phyloP scores from a whole-genome alignment of 2,888 invertebrate genomes.

The Zele albiditarsus region DNA sequence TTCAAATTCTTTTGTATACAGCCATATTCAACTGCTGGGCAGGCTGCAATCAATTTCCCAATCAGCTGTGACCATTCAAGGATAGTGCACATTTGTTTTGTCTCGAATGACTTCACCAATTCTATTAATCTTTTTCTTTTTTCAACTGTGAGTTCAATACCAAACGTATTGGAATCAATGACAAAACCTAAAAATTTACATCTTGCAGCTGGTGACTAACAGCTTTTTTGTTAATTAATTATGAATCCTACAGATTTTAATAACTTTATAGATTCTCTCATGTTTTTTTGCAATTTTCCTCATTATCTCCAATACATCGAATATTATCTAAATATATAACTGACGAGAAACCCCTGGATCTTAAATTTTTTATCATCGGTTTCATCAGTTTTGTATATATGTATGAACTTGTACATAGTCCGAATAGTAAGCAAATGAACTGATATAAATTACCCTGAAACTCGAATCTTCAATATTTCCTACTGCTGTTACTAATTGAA shows the following conservation, averaged over 20 bases:
- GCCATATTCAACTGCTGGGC: slow-evolving; percentile 18
- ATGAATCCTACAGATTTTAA: slow-evolving; percentile 26
- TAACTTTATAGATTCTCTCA: slow-evolving; percentile 19
- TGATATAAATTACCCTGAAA: slow-evolving; percentile 37
- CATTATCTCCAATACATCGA: slow-evolving; percentile 29
- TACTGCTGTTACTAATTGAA: slow-evolving; percentile 10
- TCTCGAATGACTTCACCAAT: slow-evolving; percentile 15
- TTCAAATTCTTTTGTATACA: background rate
- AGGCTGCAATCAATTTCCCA: slow-evolving; percentile 7
- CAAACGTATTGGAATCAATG: slow-evolving; percentile 34
- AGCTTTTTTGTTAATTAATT: slow-evolving; percentile 30
- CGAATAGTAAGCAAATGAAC: slow-evolving; percentile 40
- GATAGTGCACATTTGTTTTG: background rate
- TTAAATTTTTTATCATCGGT: slow-evolving; percentile 33
- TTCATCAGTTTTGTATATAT: slow-evolving; percentile 43
- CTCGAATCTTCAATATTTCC: slow-evolving; percentile 34
- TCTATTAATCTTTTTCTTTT: slow-evolving; percentile 32
- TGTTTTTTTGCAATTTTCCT: slow-evolving; percentile 36
- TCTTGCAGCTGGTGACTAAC: slow-evolving; percentile 6
- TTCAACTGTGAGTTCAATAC: slow-evolving; percentile 33
- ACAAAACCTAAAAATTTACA: slow-evolving; percentile 36
- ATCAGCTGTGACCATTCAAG: background rate
- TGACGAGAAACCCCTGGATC: slow-evolving; percentile 28
- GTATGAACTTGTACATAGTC: slow-evolving; percentile 32
- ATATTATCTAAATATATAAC: slow-evolving; percentile 39